Evolutionary conservation across 2,888 invertebrate species (phyloP), one percentile per base, ranked within the genome.

Genomic region (Mamestra brassicae): DNA sequence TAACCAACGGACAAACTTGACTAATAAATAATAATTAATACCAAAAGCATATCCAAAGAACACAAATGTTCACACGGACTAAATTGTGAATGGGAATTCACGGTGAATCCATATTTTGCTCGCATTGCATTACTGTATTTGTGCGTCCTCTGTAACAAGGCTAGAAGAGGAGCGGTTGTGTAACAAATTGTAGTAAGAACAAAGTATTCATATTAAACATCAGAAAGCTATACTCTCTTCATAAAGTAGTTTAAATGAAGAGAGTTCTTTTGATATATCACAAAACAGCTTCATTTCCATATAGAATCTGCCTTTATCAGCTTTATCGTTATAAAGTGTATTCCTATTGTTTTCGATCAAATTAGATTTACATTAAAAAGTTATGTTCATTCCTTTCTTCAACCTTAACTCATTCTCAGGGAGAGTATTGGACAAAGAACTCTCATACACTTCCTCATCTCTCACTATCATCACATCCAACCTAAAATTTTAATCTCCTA

Each of bases 41-140:
- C 4, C 10, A 1, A 45, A 42, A 57, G 0, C 3, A 17, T 42
- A 17, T 58, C 0, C 17, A 78, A 36, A 68, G 13, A 1, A 57
- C 2, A 42, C 17, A 52, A 36, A 8, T 52, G 0, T 13, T 15
- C 36, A 45, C 17, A 50, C 17, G 58, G 13, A 4, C 60, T 26
- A 65, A 26, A 38, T 71, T 58, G 67, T 52, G 60, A 74, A 74
- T 72, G 64, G n/a, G 62, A 84, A 78, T 70, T 68, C 61, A 60
- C 58, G 85, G 85, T 85, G 87, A 88, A 88, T 91, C 87, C 90
- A 90, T 89, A 91, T 92, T 91, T 91, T 87, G 89, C 90, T 87
- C 89, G 85, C 86, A 89, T 85, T 83, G 87, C 89, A 86, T 89
- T 92, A 89, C 88, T 90, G 80, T 89, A 91, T 92, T 89, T 89